A percentile compares a stretch with the other conserved stretches of the same genome.
phyloP scores from a whole-genome alignment of 2,797 vertebrate genomes.

The Ispidina lecontei region DNA sequence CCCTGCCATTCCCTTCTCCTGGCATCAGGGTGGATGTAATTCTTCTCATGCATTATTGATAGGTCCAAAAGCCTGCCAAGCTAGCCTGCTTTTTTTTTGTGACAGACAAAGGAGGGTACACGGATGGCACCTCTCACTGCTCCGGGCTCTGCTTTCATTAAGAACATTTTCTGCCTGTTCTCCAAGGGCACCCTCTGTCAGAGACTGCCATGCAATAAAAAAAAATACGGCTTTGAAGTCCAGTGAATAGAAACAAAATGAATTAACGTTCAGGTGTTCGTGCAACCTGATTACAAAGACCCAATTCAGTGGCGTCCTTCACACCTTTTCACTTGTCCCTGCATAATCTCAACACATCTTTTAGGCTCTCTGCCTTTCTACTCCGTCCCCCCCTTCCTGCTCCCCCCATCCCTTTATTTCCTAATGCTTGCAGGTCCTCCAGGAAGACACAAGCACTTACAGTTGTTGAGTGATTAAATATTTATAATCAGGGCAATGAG shows the following conservation, averaged over 20 bases:
- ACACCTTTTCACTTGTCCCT: conserved; percentile 70
- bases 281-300: conserved; percentile 74
- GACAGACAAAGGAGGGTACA: conserved; percentile 76
- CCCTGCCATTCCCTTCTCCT: conserved; percentile 47
- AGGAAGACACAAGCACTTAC: conserved; percentile 86
- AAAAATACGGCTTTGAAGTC: conserved; percentile 71
- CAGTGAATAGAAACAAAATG: conserved; percentile 63
- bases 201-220: conserved; percentile 59
- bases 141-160: conserved; percentile 76
- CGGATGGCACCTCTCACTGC: conserved; percentile 75
- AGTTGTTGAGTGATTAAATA: conserved; percentile 92
- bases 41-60: conserved; percentile 84
- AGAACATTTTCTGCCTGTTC: conserved; percentile 72
- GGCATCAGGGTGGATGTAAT: conserved; percentile 76
- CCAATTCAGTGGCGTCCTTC: conserved; percentile 72
- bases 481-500: conserved; percentile 92
- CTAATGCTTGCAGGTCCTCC: conserved; percentile 82
- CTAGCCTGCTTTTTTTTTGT: conserved; percentile 71
- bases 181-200: conserved; percentile 75
- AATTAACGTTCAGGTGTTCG: conserved; percentile 74
- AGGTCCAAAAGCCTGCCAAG: conserved; percentile 80
- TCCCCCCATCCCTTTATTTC: conserved; percentile 48
- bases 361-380: conserved; percentile 47
- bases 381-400: background rate
- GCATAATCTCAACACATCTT: conserved; percentile 59